A percentile compares a stretch with the other conserved stretches of the same genome.
Evolutionary conservation across 2,113 vertebrate species (phyloP).

Genomic region (Scomber scombrus): DNA sequence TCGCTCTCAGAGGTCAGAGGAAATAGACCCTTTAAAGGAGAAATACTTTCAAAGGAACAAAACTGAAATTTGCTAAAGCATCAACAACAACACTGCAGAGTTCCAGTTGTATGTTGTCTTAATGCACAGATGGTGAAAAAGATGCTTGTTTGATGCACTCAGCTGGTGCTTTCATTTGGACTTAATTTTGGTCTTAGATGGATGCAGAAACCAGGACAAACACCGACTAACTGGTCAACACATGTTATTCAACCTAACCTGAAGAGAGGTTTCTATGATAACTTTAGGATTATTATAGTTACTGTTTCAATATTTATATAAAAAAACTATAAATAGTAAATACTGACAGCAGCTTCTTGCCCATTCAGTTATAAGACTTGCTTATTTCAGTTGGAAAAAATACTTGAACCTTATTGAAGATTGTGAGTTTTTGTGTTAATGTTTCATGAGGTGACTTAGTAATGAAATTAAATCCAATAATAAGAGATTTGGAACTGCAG

Average conservation of each 20-base stretch:
- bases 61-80: constrained; percentile 4
- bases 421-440: not conserved
- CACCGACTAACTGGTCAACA: constrained; percentile 5
- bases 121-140: constrained; percentile 50
- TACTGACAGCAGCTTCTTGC: too few species aligned
- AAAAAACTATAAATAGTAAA: too few species aligned
- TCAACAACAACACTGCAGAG: not conserved
- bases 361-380: not conserved
- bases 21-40: constrained; percentile 57
- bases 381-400: not conserved
- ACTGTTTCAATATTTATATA: not conserved
- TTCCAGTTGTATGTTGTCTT: constrained; percentile 25
- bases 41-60: constrained; percentile 40
- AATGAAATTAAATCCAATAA: not conserved
- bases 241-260: constrained; percentile 11
- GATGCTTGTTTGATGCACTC: constrained; percentile 20
- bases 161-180: constrained; percentile 19
- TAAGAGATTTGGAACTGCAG: too few species aligned
- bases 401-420: not conserved
- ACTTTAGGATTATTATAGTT: not conserved
- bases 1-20: constrained; percentile 50
- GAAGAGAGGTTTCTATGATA: not conserved
- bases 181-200: constrained; percentile 1
- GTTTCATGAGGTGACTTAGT: not conserved
- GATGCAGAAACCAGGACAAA: constrained; percentile 33